A percentile compares a stretch with the other conserved stretches of the same genome.
Evolutionary conservation across 2,797 vertebrate species (phyloP).

Genomic region (Xerus rutilus): DNA sequence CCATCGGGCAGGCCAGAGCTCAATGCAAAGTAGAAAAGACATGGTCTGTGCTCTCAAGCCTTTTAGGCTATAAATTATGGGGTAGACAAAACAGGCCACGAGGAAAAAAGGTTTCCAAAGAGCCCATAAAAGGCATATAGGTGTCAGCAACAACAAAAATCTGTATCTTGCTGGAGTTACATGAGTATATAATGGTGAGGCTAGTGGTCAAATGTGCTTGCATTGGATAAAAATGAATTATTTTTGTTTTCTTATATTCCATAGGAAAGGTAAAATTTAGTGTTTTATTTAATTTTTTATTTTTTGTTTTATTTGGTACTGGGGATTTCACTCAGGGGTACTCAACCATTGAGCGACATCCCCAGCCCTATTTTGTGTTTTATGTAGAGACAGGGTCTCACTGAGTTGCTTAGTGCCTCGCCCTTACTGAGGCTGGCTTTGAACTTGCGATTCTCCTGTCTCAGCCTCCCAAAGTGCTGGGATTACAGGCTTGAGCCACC

Average conservation of each 20-base stretch:
- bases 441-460: no score
- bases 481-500: no score
- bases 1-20: background rate
- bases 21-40: background rate
- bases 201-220: slow-evolving; percentile 5
- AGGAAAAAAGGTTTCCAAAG: background rate
- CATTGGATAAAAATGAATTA: background rate
- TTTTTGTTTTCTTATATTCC: background rate
- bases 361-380: no score
- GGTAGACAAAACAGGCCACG: background rate
- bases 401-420: no score
- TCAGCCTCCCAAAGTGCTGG: no score
- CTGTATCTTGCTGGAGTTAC: background rate
- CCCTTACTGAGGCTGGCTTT: no score
- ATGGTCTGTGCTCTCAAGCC: background rate
- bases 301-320: no score
- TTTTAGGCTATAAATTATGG: background rate
- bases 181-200: background rate
- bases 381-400: no score
- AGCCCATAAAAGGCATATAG: background rate
- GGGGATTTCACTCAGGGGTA: no score
- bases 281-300: background rate
- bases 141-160: background rate
- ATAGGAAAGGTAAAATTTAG: background rate
- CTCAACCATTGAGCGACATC: no score